These are phyloP conservation scores for Phrynocephalus versicolor DNA, from an alignment of 2,113 vertebrate genomes.

Conservation along the genomic window DNA sequence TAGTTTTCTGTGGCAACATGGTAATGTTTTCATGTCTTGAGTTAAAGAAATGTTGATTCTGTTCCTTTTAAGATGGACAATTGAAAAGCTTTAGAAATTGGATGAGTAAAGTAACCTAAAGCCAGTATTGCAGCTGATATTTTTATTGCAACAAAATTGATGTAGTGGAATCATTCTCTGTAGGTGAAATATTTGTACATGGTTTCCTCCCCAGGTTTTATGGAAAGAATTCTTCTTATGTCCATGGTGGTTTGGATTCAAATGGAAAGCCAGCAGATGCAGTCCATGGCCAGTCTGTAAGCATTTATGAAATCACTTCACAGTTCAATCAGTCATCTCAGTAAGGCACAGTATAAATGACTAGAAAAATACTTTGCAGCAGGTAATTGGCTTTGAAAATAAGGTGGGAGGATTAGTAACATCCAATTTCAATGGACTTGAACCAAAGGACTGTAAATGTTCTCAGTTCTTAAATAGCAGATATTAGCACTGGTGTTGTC, in stretches of 20 bases:
- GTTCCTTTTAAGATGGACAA: background rate
- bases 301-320: constrained; percentile 47
- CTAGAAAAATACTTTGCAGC: background rate
- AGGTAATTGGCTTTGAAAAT: background rate
- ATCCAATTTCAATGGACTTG: background rate
- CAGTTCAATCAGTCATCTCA: background rate
- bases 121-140: background rate
- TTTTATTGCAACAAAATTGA: background rate
- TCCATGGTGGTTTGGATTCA: constrained; percentile 93
- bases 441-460: background rate
- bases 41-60: background rate
- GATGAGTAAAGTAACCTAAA: background rate
- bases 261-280: constrained; percentile 95
- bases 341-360: background rate
- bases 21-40: background rate
- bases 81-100: background rate
- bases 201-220: constrained; percentile 85
- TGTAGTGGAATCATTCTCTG: background rate
- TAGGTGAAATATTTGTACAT: constrained; percentile 13
- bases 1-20: background rate
- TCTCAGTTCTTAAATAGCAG: background rate
- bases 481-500: background rate
- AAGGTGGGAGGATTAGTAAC: background rate
- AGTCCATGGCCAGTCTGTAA: constrained; percentile 93
- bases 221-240: constrained; percentile 97